A percentile compares a stretch with the other conserved stretches of the same genome.
Evolutionary conservation across 1,140 invertebrate genomes (phyloP).

Genomic region (Neotoxoptera formosana): DNA sequence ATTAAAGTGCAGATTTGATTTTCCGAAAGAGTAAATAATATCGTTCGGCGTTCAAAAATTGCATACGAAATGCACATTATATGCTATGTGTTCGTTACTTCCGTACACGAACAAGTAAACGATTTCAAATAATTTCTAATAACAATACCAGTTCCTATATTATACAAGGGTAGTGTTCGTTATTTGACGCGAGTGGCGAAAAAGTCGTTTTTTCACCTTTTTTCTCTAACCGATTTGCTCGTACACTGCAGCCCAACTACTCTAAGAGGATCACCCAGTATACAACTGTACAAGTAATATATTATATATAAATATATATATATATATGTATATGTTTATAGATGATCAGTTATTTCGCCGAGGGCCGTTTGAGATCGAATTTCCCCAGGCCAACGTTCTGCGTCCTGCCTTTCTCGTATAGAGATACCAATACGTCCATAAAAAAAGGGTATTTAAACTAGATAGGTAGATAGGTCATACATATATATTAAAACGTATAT

Average conservation of each 20-base stretch:
- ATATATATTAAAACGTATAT: too few species aligned
- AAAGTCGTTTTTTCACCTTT: neutral
- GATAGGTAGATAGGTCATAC: too few species aligned
- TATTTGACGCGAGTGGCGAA: neutral
- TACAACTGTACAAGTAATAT: neutral
- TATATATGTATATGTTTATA: neutral
- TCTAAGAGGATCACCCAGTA: neutral
- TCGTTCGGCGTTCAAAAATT: neutral
- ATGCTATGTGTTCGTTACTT: neutral
- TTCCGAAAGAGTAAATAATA: neutral
- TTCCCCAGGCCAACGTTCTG: neutral
- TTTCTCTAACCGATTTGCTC: neutral
- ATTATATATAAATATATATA: neutral
- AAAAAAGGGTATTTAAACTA: neutral
- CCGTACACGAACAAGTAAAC: neutral
- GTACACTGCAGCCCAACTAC: neutral
- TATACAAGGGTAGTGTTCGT: neutral
- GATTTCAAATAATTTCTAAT: neutral
- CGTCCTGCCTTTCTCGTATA: neutral
- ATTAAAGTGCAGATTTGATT: neutral
- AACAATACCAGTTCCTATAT: neutral
- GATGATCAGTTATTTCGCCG: neutral
- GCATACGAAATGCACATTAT: neutral
- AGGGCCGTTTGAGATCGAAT: neutral
- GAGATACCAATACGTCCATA: neutral